Evolutionary conservation across 2,797 vertebrate genomes (phyloP).

Genomic region (Cephalopachus bancanus): DNA sequence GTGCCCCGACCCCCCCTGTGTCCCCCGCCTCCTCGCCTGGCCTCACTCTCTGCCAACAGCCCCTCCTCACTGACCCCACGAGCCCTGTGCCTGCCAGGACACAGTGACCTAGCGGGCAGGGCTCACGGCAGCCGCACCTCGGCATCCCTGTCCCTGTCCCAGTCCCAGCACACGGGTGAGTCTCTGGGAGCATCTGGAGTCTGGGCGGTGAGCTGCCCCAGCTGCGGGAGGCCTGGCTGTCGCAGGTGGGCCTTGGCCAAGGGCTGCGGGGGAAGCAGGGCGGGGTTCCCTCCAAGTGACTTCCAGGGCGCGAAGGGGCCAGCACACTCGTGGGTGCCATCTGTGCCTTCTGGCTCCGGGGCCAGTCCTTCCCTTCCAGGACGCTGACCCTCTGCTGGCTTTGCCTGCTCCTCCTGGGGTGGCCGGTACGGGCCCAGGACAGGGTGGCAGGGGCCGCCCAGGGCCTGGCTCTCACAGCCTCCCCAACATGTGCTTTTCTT

Average conservation of each 20-base stretch:
- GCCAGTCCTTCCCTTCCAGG: not conserved
- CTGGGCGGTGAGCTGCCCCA: not conserved
- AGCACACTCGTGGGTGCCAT: rapidly evolving
- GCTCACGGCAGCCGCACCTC: too few species aligned
- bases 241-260: not conserved
- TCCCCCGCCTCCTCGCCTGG: not conserved
- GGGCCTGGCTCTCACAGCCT: not conserved
- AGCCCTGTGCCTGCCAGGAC: not conserved
- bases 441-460: not conserved
- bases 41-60: not conserved
- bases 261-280: not conserved
- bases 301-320: not conserved
- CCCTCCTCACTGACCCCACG: not conserved
- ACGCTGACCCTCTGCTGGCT: not conserved
- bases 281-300: not conserved
- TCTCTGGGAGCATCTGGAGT: rapidly evolving
- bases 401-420: not conserved
- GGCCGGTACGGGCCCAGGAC: not conserved
- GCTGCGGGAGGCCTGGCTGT: not conserved
- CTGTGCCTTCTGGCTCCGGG: not conserved
- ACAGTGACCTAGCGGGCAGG: not conserved
- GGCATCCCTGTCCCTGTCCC: rapidly evolving
- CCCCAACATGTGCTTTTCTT: not conserved
- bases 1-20: rapidly evolving
- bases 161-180: not conserved